A percentile compares a stretch with the other conserved stretches of the same genome.
Evolutionary conservation across 1,140 invertebrate genomes (phyloP).

Genomic region (Heliothis subflexa): DNA sequence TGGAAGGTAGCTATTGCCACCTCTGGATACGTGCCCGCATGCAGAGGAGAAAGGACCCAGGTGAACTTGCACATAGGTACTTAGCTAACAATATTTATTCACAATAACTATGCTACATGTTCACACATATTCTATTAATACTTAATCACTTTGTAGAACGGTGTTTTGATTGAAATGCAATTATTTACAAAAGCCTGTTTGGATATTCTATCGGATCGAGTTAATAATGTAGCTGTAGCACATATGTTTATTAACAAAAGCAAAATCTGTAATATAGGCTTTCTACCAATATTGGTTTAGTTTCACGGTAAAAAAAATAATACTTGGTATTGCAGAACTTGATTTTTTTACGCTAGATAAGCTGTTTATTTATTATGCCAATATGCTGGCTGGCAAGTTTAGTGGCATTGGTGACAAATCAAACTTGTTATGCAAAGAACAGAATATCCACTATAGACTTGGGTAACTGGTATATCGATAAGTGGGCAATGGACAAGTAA

Average conservation of each 20-base stretch:
- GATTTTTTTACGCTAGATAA: no score
- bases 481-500: neutral
- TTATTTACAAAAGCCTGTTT: neutral
- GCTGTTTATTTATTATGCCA: neutral
- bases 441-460: neutral
- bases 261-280: neutral
- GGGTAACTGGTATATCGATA: slow-evolving; percentile 5
- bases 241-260: neutral
- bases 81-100: slow-evolving; percentile 67
- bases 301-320: neutral
- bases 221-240: neutral
- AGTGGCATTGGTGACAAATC: neutral
- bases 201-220: neutral
- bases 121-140: slow-evolving; percentile 1
- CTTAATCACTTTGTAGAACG: neutral
- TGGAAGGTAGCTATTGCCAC: slow-evolving; percentile 92
- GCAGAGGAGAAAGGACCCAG: slow-evolving; percentile 84
- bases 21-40: slow-evolving; percentile 89
- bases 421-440: slow-evolving; percentile 11
- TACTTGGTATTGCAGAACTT: no score
- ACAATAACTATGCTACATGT: slow-evolving; percentile 45
- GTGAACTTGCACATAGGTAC: slow-evolving; percentile 82
- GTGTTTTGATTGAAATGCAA: slow-evolving; percentile 6
- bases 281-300: neutral
- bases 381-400: neutral